Conservation (phyloP, 2,113 vertebrate species). For the Limanda limanda region DNA sequence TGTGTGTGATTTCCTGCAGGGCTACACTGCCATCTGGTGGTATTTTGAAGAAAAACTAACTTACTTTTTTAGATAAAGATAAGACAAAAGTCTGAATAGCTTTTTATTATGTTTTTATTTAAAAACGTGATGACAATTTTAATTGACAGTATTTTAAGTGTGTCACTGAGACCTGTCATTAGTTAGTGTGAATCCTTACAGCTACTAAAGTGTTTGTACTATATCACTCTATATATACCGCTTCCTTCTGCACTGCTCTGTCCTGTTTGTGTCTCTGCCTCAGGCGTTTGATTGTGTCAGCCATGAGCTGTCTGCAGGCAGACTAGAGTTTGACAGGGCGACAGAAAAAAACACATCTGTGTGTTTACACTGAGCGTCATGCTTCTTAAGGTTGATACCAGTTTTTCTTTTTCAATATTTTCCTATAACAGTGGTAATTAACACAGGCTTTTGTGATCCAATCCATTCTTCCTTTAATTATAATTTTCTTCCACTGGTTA, state of each 20-base stretch:
- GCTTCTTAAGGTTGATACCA: neutral
- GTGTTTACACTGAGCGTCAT: neutral
- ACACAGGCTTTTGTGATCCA: neutral
- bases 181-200: neutral
- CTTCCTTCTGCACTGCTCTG: neutral
- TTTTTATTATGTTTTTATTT: neutral
- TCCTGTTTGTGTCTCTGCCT: conserved; percentile 19
- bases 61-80: neutral
- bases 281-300: conserved; percentile 3
- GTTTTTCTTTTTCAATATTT: neutral
- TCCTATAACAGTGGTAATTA: neutral
- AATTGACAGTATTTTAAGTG: neutral
- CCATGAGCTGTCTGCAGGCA: conserved; percentile 18
- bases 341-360: neutral
- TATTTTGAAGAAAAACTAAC: neutral
- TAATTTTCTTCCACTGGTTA: neutral
- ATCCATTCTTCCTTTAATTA: neutral
- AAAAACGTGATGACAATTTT: neutral
- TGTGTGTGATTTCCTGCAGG: conserved; percentile 1
- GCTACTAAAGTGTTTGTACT: neutral
- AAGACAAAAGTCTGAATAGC: neutral
- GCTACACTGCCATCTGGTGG: conserved; percentile 60
- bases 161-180: neutral
- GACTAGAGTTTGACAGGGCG: neutral
- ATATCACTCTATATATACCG: neutral